Base-by-base conservation (phyloP, 2,797 vertebrate genomes). In the Miichthys miiuy region DNA sequence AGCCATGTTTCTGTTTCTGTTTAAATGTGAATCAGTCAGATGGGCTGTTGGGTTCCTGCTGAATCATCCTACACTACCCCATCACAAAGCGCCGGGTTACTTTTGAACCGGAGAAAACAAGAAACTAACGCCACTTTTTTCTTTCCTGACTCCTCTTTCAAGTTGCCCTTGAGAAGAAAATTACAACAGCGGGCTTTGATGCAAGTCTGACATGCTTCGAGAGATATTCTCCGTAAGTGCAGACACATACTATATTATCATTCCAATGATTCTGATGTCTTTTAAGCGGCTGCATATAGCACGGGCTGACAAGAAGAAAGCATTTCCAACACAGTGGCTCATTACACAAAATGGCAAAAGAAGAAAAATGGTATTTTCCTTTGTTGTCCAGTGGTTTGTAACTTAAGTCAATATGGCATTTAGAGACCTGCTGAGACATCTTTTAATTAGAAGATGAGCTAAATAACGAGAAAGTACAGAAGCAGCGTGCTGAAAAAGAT, bases 161-260 rank as follows among this genome's bases (percentile, higher is more conserved):
- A 89, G 89, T 91, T 77, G 86, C 80, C 89, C 88, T 93, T 91
- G 89, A 90, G 88, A 86, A 72, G 84, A 68, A 88, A 91, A 91
- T 85, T 83, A 89, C 84, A 88, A 86, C 85, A 34, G 20, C 68
- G 67, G 8, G 46, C 91, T 89, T 93, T 89, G 92, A 91, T 88
- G 87, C 81, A 13, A 60, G 81, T 62, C 74, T 83, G 87, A 91
- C 86, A 87, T 47, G 83, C 85, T 87, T 61, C 0, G 21, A 87
- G 88, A 88, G 88, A 88, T 83, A 85, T 85, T 79, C 76, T 80
- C 83, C 54, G 60, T 83, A 81, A 86, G 83, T 84, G 85, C 83
- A 82, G 76, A 87, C 81, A 21, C 83, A 21, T 2, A 80, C 78
- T 18, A 67, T 80, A 89, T 85, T 87, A 83, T 85, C 77, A 82